Evolutionary conservation across 2,888 invertebrate species (phyloP), one percentile per base, ranked within the genome.

Genomic region (Dilophus febrilis): DNA sequence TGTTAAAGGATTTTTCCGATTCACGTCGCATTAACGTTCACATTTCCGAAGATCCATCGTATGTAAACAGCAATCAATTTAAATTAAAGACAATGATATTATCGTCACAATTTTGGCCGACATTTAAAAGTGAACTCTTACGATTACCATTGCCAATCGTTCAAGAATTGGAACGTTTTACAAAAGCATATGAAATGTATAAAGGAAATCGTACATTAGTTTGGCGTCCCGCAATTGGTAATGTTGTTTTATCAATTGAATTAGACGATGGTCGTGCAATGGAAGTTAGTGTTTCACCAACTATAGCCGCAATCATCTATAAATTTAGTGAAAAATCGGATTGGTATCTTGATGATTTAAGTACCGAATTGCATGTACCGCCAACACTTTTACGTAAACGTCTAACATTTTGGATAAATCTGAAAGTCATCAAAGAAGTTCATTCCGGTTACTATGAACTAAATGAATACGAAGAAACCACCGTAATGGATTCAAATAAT

Each of bases 71-170:
- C 19, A 11, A 74, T 60, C 61, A 65, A 33, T 74, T 84, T 46
- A 72, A 76, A 18, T 71, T 83, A 22, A 77, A 77, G 48, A 83
- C 90, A 2, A 76, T 95, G 64, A 88, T 97, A 49, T 68, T 98
- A n/a, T 97, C 95, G 0, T 90, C 91, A 2, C 94, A 97, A 58
- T 98, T 95, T 66, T 98, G 97, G 97, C 97, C 97, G 1, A 77
- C 86, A 8, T 91, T 95, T 50, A 87, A 92, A 56, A 92, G 94
- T 59, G 92, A 94, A 61, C 85, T 82, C 48, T 65, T 95, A 14
- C 83, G 88, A 54, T 62, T 95, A 35, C 94, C 94, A 1, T 71
- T 72, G 22, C 70, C 74, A 53, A 75, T 94, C 35, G 77, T 82
- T 53, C 70, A 74, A 40, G 82, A 88, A 54, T 72, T 94, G 48